These are phyloP conservation scores for Gavia stellata DNA, from an alignment of 2,113 vertebrate species.

Conservation along the genomic window DNA sequence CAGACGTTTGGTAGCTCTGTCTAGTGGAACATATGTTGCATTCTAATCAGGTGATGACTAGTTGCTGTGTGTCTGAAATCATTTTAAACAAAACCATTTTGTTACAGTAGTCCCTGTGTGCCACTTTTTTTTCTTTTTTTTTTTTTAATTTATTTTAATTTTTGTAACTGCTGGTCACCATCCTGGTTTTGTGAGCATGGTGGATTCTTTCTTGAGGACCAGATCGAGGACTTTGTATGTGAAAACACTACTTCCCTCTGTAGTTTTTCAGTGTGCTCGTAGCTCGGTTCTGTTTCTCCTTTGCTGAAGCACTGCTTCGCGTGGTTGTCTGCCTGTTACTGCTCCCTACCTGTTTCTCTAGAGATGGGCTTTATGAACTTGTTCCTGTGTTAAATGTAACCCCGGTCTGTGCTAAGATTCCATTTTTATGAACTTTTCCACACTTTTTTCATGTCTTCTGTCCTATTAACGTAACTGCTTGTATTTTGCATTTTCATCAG, in stretches of 20 bases:
- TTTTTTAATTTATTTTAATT: background rate
- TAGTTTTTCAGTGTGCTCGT: background rate
- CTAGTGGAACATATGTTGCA: conserved; percentile 32
- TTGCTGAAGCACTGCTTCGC: background rate
- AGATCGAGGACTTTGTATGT: background rate
- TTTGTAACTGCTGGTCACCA: background rate
- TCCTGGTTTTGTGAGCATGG: background rate
- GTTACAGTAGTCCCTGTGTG: background rate
- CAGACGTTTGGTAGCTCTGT: conserved; percentile 8
- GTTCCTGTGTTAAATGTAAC: background rate
- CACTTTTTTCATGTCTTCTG: background rate
- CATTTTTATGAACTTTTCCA: background rate
- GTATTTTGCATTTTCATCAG: background rate
- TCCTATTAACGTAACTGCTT: background rate
- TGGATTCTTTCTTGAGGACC: background rate
- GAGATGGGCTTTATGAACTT: background rate
- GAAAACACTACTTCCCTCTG: background rate
- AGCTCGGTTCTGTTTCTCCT: background rate
- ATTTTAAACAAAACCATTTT: background rate
- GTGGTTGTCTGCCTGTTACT: background rate
- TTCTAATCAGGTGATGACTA: conserved; percentile 41
- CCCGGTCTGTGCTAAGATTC: background rate
- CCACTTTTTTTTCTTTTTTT: no score
- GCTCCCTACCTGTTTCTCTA: background rate
- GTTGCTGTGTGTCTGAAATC: background rate